Evolutionary conservation across 2,888 invertebrate genomes (phyloP).

Genomic region (Exocentrus adspersus): DNA sequence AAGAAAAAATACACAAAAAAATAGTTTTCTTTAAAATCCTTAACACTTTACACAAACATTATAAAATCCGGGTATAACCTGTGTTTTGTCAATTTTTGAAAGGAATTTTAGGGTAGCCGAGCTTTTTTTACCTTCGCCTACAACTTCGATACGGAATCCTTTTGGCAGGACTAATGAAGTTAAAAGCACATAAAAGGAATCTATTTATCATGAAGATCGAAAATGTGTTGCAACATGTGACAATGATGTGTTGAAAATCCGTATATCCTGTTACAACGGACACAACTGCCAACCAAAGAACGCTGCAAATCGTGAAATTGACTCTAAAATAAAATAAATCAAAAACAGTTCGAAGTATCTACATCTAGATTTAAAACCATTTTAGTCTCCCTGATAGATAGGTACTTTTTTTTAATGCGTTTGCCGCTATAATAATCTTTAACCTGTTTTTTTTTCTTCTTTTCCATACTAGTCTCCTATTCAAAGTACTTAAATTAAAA

Average conservation of each 20-base stretch:
- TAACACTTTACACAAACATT: slow-evolving; percentile 44
- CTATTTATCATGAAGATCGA: slow-evolving; percentile 42
- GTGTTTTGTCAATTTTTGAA: slow-evolving; percentile 29
- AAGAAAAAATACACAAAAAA: slow-evolving; percentile 33
- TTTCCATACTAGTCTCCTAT: too few relatives aligned
- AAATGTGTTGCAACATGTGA: slow-evolving; percentile 19
- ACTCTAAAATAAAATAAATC: too few relatives aligned
- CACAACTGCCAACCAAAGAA: slow-evolving; percentile 9
- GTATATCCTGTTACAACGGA: slow-evolving; percentile 40
- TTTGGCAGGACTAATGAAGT: slow-evolving; percentile 41
- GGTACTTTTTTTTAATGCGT: too few relatives aligned
- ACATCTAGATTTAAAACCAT: too few relatives aligned
- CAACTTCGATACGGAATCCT: slow-evolving; percentile 39
- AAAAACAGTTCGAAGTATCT: too few relatives aligned
- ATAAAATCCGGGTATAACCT: slow-evolving; percentile 29
- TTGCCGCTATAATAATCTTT: too few relatives aligned
- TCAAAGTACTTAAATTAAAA: too few relatives aligned
- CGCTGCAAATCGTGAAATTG: too few relatives aligned
- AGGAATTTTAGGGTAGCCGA: background rate
- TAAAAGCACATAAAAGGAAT: slow-evolving; percentile 38
- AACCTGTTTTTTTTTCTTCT: too few relatives aligned
- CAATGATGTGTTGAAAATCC: slow-evolving; percentile 36
- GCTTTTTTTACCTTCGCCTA: slow-evolving; percentile 22
- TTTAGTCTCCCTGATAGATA: too few relatives aligned
- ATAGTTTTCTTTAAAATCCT: slow-evolving; percentile 35